phyloP scores from a whole-genome alignment of 2,888 invertebrate species.

The Tachina grossa region DNA sequence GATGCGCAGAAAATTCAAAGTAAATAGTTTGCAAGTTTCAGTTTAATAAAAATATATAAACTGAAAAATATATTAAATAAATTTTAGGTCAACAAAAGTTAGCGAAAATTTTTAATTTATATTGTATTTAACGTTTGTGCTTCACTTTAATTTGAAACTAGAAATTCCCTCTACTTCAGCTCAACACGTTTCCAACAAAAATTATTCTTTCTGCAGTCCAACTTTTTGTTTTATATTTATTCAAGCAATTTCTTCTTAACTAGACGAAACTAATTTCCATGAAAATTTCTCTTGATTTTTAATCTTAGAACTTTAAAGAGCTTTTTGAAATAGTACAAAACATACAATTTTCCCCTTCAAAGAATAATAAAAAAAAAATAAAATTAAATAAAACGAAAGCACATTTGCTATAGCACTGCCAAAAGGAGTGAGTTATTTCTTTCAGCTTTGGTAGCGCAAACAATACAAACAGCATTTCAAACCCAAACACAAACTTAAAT shows the following conservation, averaged over 20 bases:
- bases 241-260: background rate
- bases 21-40: background rate
- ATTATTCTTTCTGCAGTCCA: background rate
- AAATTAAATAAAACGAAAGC: background rate
- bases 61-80: background rate
- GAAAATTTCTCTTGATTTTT: background rate
- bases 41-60: background rate
- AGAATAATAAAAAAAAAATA: background rate
- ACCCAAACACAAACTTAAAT: constrained; percentile 12
- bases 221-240: constrained; percentile 1
- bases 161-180: background rate
- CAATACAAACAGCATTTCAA: constrained; percentile 5
- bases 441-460: background rate
- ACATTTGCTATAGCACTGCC: background rate
- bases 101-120: background rate
- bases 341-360: background rate
- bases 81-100: background rate
- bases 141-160: background rate
- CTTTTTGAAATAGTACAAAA: background rate
- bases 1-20: background rate
- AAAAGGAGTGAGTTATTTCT: constrained; percentile 36
- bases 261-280: constrained; percentile 2
- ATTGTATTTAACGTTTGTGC: background rate
- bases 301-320: constrained; percentile 11
- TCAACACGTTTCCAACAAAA: background rate